phyloP scores from a whole-genome alignment of 2,888 invertebrate genomes.

The Disparrhopalites patrizii region DNA sequence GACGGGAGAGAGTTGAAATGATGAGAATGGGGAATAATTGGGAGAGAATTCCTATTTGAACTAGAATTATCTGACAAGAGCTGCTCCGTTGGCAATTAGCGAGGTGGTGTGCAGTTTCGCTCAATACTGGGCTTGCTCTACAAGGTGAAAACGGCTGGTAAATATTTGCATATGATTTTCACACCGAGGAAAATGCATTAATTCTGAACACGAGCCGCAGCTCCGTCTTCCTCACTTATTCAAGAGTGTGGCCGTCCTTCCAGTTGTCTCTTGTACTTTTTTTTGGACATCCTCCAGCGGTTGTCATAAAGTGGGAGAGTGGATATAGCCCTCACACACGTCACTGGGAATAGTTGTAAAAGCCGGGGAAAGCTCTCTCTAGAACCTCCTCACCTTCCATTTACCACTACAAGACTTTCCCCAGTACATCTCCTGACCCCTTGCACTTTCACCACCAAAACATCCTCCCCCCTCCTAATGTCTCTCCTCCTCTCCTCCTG shows the following conservation, averaged over 20 bases:
- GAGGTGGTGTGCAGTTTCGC: too few species aligned
- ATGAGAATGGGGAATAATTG: too few species aligned
- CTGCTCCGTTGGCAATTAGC: too few species aligned
- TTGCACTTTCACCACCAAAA: too few species aligned
- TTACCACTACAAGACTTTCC: background rate
- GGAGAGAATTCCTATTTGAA: too few species aligned
- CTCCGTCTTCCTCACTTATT: background rate
- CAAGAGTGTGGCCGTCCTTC: background rate
- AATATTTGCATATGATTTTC: constrained; percentile 2
- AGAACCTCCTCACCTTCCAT: background rate
- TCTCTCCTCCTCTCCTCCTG: too few species aligned
- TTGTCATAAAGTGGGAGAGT: background rate
- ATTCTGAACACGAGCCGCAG: constrained; percentile 13
- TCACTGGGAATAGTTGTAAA: background rate
- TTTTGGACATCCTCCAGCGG: too few species aligned
- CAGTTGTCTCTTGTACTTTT: too few species aligned
- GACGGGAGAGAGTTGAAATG: too few species aligned
- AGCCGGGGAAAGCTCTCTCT: too few species aligned
- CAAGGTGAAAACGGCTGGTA: background rate
- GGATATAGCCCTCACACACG: background rate
- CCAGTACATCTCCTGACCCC: background rate
- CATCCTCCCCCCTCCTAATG: background rate
- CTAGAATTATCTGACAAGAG: too few species aligned
- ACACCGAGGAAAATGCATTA: constrained; percentile 11
- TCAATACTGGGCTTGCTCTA: too few species aligned